phyloP scores from a whole-genome alignment of 1,140 invertebrate species.

The Capitella teleta region DNA sequence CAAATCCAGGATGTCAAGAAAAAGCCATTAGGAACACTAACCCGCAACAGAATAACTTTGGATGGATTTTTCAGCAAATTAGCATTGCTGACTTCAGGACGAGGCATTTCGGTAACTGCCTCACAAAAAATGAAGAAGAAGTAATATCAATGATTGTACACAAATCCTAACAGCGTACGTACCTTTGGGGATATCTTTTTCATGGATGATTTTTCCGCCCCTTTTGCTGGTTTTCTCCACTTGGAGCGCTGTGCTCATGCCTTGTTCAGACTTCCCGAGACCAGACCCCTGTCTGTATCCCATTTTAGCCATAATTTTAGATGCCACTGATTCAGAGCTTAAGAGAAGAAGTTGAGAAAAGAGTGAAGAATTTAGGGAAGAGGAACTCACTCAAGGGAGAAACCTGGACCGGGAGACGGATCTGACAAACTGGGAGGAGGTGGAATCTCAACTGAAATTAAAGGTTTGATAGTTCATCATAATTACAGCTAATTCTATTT shows the following conservation, averaged over 20 bases:
- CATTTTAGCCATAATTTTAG: constrained; percentile 93
- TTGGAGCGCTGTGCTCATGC: constrained; percentile 85
- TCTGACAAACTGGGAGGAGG: background rate
- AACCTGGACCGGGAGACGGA: background rate
- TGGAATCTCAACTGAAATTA: background rate
- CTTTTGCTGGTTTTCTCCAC: constrained; percentile 91
- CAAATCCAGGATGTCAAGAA: too few species aligned
- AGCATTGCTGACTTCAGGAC: constrained; percentile 51
- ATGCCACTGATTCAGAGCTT: constrained; percentile 39
- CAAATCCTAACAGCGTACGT: background rate
- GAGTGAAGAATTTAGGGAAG: background rate
- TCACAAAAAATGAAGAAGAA: background rate
- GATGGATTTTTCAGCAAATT: constrained; percentile 93
- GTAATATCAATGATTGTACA: background rate
- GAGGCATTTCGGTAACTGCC: too few species aligned
- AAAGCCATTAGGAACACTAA: constrained; percentile 36
- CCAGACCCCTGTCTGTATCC: constrained; percentile 97
- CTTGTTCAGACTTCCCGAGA: constrained; percentile 91
- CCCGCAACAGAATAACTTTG: constrained; percentile 75
- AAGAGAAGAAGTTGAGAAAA: background rate
- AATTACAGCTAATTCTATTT: background rate
- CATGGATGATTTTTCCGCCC: constrained; percentile 92
- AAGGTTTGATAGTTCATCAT: background rate
- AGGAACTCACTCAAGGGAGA: background rate
- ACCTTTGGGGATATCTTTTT: constrained; percentile 59